Percentiles rank a stretch among this genome's conserved stretches.
Evolutionary conservation across 2,113 vertebrate species (phyloP).

Genomic region (Crotophaga sulcirostris): DNA sequence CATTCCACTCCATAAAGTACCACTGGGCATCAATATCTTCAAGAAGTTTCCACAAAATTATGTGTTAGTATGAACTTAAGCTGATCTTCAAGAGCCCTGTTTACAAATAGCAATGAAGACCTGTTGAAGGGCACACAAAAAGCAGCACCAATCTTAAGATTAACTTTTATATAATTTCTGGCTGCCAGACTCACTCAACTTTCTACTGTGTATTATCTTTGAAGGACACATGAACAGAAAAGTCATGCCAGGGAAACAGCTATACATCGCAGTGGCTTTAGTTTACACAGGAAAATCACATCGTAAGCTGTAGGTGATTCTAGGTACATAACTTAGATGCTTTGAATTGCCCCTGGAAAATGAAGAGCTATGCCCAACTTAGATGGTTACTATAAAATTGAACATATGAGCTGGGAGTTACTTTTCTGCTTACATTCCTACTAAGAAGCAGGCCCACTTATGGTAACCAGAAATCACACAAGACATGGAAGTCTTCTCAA

Average conservation of each 20-base stretch:
- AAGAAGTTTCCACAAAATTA: background rate
- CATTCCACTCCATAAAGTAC: background rate
- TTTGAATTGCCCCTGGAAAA: background rate
- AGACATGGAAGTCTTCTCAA: background rate
- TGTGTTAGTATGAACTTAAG: background rate
- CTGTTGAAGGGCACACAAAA: background rate
- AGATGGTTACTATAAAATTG: background rate
- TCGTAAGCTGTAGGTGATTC: background rate
- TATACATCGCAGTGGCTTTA: background rate
- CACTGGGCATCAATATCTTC: background rate
- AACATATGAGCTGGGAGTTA: background rate
- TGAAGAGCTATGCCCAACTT: background rate
- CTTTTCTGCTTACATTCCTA: background rate
- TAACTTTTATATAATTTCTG: background rate
- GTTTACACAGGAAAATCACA: accelerated
- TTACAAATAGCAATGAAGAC: background rate
- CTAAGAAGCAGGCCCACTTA: background rate
- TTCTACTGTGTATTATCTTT: background rate
- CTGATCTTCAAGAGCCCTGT: background rate
- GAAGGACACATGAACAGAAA: background rate
- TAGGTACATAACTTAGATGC: background rate
- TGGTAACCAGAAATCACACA: background rate
- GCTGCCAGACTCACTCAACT: background rate
- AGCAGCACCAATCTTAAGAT: background rate
- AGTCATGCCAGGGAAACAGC: background rate